Conservation (phyloP, 1,140 invertebrate genomes). For the Sarcophaga peregrina region DNA sequence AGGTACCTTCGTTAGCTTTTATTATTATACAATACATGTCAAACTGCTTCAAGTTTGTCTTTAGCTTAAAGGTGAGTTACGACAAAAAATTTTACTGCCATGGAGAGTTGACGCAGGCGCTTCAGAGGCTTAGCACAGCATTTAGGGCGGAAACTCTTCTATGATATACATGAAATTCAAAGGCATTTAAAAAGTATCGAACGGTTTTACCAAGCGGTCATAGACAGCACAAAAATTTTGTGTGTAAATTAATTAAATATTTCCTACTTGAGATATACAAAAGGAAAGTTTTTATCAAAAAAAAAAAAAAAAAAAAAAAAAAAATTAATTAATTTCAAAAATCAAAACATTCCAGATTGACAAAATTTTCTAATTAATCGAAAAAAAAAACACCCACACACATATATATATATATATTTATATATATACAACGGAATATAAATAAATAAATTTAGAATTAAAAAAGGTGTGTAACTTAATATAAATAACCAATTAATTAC, state of each 20-base stretch:
- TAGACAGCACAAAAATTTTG: slow-evolving; percentile 43
- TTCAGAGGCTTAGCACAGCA: background rate
- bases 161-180: slow-evolving; percentile 66
- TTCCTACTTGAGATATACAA: slow-evolving; percentile 29
- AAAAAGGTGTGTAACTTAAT: too few relatives aligned
- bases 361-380: too few relatives aligned
- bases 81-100: background rate
- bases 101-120: slow-evolving; percentile 2
- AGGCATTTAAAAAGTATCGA: slow-evolving; percentile 57
- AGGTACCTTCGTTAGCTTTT: too few relatives aligned
- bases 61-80: slow-evolving; percentile 4
- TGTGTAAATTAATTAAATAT: slow-evolving; percentile 37
- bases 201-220: slow-evolving; percentile 58
- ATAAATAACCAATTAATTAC: too few relatives aligned
- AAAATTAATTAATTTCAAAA: background rate
- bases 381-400: too few relatives aligned
- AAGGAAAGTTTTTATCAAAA: slow-evolving; percentile 30
- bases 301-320: slow-evolving; percentile 19
- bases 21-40: background rate
- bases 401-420: background rate
- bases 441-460: too few relatives aligned
- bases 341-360: too few relatives aligned
- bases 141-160: slow-evolving; percentile 64
- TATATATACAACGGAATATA: background rate
- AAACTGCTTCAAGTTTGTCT: background rate